Evolutionary conservation across 2,113 vertebrate species (phyloP).

Genomic region (Isurus oxyrinchus): DNA sequence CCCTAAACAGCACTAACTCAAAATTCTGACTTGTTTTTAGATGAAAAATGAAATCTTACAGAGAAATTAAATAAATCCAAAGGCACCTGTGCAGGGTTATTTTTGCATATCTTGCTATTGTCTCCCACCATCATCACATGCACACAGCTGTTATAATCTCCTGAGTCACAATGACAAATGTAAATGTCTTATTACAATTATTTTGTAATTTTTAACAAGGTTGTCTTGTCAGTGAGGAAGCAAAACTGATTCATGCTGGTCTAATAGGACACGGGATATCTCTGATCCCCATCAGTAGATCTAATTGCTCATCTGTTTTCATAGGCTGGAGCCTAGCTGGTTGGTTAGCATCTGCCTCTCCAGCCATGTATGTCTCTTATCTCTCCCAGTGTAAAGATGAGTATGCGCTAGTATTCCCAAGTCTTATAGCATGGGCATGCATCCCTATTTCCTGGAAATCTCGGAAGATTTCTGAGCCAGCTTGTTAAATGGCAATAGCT

Average conservation of each 20-base stretch:
- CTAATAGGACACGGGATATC: background rate
- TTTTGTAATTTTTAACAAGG: conserved; percentile 10
- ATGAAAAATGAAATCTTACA: background rate
- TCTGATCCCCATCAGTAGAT: background rate
- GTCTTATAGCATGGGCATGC: background rate
- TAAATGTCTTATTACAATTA: background rate
- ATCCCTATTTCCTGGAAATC: background rate
- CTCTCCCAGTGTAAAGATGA: background rate
- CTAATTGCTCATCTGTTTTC: background rate
- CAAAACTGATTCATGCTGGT: background rate
- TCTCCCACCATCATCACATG: background rate
- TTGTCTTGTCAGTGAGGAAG: background rate
- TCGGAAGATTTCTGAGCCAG: background rate
- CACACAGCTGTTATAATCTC: background rate
- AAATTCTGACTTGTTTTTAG: background rate
- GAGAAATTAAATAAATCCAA: background rate
- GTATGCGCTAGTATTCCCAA: background rate
- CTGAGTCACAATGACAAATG: conserved; percentile 9
- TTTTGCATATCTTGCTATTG: background rate
- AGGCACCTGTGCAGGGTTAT: background rate
- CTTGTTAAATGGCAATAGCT: background rate
- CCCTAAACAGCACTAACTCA: background rate
- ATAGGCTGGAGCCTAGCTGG: background rate
- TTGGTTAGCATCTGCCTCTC: background rate
- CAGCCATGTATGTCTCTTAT: background rate